A percentile compares a stretch with the other conserved stretches of the same genome.
phyloP scores from a whole-genome alignment of 2,888 invertebrate species.

The Spodoptera picta region DNA sequence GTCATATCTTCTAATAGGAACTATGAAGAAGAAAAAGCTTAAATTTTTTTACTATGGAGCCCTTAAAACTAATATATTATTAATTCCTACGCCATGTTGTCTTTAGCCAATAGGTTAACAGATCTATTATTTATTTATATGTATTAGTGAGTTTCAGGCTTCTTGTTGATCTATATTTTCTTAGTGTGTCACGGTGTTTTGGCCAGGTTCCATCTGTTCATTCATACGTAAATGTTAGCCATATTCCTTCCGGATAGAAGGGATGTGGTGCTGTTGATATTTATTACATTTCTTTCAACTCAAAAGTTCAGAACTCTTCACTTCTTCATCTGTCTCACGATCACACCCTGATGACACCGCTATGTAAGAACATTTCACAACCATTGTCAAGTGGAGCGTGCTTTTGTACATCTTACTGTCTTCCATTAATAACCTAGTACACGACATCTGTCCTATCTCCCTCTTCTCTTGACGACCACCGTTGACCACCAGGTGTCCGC shows the following conservation, averaged over 20 bases:
- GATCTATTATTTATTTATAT: too few relatives aligned
- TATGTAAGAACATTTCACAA: conserved; percentile 10
- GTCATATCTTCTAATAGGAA: too few relatives aligned
- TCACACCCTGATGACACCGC: conserved; percentile 24
- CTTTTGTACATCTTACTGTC: conserved; percentile 42
- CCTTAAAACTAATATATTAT: too few relatives aligned
- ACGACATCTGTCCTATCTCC: conserved; percentile 76
- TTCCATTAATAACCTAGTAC: conserved; percentile 57
- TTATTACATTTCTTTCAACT: conserved; percentile 33
- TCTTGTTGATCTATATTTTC: conserved; percentile 54
- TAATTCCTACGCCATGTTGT: too few relatives aligned
- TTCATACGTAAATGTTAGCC: conserved; percentile 50
- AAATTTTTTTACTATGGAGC: too few relatives aligned
- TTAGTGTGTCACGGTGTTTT: conserved; percentile 56
- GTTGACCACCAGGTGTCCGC: conserved; percentile 89
- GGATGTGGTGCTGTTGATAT: conserved; percentile 24
- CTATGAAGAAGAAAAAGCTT: too few relatives aligned
- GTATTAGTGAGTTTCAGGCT: conserved; percentile 16
- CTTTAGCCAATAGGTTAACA: too few relatives aligned
- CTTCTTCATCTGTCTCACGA: conserved; percentile 26
- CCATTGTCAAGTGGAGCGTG: conserved; percentile 4
- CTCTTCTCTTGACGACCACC: conserved; percentile 85
- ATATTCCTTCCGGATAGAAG: conserved; percentile 39
- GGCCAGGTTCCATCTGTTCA: conserved; percentile 57
- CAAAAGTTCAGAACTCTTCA: conserved; percentile 8